Evolutionary conservation across 1,140 invertebrate genomes (phyloP).

Genomic region (Ceratoteleas bidentatus): DNA sequence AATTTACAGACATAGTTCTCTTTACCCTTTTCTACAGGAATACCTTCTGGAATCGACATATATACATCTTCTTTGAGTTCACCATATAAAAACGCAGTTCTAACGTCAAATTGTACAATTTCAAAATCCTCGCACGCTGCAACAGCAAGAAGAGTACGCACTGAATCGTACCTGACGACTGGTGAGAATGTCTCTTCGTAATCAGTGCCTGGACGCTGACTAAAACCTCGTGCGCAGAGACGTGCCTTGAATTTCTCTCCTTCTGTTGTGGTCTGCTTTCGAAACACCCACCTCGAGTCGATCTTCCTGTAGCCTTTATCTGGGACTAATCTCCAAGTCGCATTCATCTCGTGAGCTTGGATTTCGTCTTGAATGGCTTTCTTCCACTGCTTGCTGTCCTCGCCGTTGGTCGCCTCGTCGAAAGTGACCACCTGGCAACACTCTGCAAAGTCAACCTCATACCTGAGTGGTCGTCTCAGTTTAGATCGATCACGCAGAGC

Average conservation of each 20-base stretch:
- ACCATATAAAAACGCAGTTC: conserved; percentile 29
- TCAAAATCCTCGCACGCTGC: conserved; percentile 11
- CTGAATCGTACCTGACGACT: conserved; percentile 26
- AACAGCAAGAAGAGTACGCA: conserved; percentile 19
- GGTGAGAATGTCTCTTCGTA: conserved; percentile 72
- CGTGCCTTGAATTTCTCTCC: background rate
- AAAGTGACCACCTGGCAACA: background rate
- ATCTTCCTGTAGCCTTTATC: conserved; percentile 33
- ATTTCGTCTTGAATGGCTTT: conserved; percentile 57
- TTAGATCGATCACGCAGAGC: background rate
- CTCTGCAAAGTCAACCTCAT: background rate
- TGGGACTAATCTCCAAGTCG: conserved; percentile 53
- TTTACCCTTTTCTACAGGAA: background rate
- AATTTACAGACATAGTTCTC: conserved; percentile 7
- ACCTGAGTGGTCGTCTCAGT: background rate
- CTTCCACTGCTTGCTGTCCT: background rate
- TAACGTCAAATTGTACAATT: conserved; percentile 31
- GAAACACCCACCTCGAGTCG: conserved; percentile 52
- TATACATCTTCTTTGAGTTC: conserved; percentile 29
- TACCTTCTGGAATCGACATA: conserved; percentile 21
- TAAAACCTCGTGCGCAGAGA: background rate
- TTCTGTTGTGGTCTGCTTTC: conserved; percentile 12
- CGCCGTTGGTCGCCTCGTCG: background rate
- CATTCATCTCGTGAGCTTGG: conserved; percentile 45
- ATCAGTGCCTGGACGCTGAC: conserved; percentile 4